These are phyloP conservation scores for Steinernema khuongi DNA, from an alignment of 1,140 invertebrate species.

Conservation along the genomic window DNA sequence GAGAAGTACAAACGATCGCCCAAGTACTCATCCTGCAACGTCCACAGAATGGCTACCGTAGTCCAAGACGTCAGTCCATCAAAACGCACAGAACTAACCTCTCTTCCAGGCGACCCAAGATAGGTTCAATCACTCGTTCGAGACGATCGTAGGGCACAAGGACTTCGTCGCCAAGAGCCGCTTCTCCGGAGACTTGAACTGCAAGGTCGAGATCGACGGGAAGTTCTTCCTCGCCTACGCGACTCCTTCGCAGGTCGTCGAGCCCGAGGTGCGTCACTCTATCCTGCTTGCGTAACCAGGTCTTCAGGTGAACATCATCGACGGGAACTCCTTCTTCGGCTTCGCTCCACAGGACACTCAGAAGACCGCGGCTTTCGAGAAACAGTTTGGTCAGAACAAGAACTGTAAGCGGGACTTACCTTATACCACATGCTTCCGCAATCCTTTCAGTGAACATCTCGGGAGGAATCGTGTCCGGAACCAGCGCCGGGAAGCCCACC, in stretches of 20 bases:
- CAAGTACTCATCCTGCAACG: slow-evolving; percentile 28
- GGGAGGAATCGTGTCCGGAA: background rate
- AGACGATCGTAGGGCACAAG: slow-evolving; percentile 31
- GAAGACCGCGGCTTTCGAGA: background rate
- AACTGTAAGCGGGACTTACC: slow-evolving; percentile 18
- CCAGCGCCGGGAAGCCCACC: slow-evolving; percentile 26
- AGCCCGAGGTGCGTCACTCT: slow-evolving; percentile 27
- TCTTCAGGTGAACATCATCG: slow-evolving; percentile 35
- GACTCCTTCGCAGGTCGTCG: slow-evolving; percentile 21
- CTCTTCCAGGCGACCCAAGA: slow-evolving; percentile 30
- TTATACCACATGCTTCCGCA: background rate
- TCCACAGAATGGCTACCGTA: slow-evolving; percentile 33
- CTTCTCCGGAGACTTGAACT: slow-evolving; percentile 38
- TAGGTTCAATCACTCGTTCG: slow-evolving; percentile 32
- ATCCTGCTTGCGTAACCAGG: background rate
- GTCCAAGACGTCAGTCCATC: slow-evolving; percentile 21
- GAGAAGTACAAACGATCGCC: background rate
- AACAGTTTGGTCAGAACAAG: slow-evolving; percentile 11
- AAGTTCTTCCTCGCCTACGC: slow-evolving; percentile 39
- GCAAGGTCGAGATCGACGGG: slow-evolving; percentile 38
- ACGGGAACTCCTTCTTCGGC: slow-evolving; percentile 35
- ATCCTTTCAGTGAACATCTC: background rate
- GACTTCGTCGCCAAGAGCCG: slow-evolving; percentile 40
- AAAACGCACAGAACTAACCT: background rate
- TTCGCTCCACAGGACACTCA: slow-evolving; percentile 19